These are phyloP conservation scores for Anoplolepis gracilipes DNA, from an alignment of 1,140 invertebrate species.

Conservation along the genomic window DNA sequence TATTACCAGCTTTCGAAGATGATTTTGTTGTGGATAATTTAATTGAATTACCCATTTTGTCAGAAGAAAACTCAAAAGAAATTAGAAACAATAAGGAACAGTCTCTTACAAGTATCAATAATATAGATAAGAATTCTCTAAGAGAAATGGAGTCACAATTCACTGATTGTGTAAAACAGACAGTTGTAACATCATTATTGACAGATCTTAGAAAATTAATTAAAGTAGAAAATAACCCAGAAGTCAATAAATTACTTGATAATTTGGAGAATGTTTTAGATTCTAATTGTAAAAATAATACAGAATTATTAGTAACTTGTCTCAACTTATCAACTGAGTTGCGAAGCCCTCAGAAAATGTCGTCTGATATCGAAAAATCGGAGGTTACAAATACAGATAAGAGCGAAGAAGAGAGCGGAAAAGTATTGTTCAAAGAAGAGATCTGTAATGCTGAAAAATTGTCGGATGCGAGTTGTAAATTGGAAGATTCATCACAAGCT, in stretches of 20 bases:
- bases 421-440: background rate
- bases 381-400: constrained; percentile 48
- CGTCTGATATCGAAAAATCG: constrained; percentile 41
- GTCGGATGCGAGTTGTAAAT: constrained; percentile 17
- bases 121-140: constrained; percentile 4
- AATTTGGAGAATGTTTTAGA: constrained; percentile 80
- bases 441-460: constrained; percentile 31
- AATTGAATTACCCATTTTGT: constrained; percentile 77
- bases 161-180: constrained; percentile 73
- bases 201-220: constrained; percentile 80
- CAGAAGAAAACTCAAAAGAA: constrained; percentile 28
- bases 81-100: background rate
- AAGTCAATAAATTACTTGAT: constrained; percentile 78
- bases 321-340: constrained; percentile 71
- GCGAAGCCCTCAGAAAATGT: constrained; percentile 37
- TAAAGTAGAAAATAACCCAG: constrained; percentile 75
- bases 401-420: constrained; percentile 38
- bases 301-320: constrained; percentile 76
- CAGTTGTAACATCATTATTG: constrained; percentile 72
- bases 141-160: constrained; percentile 76
- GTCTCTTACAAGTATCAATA: constrained; percentile 5
- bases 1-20: constrained; percentile 79
- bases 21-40: constrained; percentile 75
- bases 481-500: background rate
- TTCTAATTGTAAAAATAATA: constrained; percentile 78